These are phyloP conservation scores for Mus caroli DNA, from an alignment of 2,797 vertebrate species.

Conservation along the genomic window DNA sequence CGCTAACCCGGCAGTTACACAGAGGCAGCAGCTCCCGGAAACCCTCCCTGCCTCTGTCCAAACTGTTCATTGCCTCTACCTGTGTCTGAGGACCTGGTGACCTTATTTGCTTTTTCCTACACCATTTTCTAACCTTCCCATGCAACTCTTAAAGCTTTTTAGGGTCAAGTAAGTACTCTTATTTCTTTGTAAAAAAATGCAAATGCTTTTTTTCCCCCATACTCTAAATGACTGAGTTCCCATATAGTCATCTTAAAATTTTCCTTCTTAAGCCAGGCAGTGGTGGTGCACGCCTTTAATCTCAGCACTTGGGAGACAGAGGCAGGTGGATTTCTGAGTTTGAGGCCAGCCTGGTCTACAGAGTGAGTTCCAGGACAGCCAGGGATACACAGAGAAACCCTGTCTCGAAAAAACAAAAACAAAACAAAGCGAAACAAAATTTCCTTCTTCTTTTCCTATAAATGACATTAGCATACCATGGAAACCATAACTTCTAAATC, in stretches of 20 bases:
- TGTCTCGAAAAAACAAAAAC: too few relatives aligned
- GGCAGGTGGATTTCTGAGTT: too few relatives aligned
- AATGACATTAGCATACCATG: neutral
- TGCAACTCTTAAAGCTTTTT: neutral
- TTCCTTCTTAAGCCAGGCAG: neutral
- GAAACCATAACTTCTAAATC: conserved; percentile 30
- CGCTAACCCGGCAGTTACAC: neutral
- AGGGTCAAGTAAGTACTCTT: neutral
- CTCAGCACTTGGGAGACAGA: too few relatives aligned
- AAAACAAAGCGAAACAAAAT: neutral
- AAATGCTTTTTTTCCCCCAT: neutral
- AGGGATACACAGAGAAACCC: too few relatives aligned
- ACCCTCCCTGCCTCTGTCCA: neutral
- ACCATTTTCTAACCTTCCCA: conserved; percentile 20
- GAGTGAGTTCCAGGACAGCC: too few relatives aligned
- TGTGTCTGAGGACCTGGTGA: neutral
- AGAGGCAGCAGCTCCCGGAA: neutral
- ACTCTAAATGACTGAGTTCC: neutral
- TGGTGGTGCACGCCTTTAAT: too few relatives aligned
- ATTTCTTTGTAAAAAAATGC: conserved; percentile 19
- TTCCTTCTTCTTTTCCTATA: conserved; percentile 10
- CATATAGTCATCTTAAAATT: conserved; percentile 27
- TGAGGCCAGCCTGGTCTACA: too few relatives aligned
- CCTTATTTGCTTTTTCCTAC: conserved; percentile 4
- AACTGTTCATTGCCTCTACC: neutral